Evolutionary conservation across 2,113 vertebrate genomes (phyloP).

Genomic region (Promerops cafer): DNA sequence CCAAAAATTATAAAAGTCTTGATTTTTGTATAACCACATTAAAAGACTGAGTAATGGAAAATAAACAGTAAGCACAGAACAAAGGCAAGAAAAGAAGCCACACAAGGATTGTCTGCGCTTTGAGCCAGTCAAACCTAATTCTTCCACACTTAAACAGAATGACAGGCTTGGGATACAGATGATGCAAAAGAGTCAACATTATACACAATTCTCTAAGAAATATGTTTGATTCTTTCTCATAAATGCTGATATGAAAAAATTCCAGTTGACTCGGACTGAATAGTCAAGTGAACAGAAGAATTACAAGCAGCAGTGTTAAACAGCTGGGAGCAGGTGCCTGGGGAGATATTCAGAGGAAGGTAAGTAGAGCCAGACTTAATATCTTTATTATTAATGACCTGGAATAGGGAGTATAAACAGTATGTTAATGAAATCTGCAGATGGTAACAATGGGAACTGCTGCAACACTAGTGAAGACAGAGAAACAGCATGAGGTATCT

Average conservation of each 20-base stretch:
- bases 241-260: not conserved
- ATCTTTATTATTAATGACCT: constrained; percentile 40
- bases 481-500: not conserved
- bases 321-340: constrained; percentile 29
- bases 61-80: not conserved
- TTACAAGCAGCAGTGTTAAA: not conserved
- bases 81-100: not conserved
- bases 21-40: not conserved
- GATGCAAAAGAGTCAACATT: not conserved
- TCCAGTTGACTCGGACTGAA: not conserved
- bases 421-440: constrained; percentile 48
- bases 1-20: not conserved
- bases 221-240: not conserved
- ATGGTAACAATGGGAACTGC: constrained; percentile 19
- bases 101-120: not conserved
- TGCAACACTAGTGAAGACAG: not conserved
- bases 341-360: constrained; percentile 12
- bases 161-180: not conserved
- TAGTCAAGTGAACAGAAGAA: not conserved
- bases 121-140: not conserved
- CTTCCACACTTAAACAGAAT: not conserved
- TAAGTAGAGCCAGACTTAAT: constrained; percentile 11
- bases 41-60: not conserved
- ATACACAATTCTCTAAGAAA: not conserved
- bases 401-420: constrained; percentile 9